phyloP scores from a whole-genome alignment of 2,797 vertebrate species.

The Bradypodion pumilum region DNA sequence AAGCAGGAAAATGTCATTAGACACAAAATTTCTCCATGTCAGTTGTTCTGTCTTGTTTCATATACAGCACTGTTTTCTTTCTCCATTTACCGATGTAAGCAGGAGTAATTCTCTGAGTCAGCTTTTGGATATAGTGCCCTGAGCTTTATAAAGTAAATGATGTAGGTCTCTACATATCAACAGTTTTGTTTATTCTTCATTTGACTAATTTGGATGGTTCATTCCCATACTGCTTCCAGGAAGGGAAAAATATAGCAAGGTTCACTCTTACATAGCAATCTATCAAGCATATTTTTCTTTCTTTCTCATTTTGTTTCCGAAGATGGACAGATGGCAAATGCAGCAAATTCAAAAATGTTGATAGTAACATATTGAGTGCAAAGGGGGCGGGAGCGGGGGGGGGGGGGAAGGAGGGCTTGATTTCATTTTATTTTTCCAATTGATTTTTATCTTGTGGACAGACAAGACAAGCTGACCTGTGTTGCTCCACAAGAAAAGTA shows the following conservation, averaged over 20 bases:
- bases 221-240: neutral
- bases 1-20: conserved; percentile 47
- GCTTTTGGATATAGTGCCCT: neutral
- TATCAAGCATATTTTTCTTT: neutral
- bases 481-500: neutral
- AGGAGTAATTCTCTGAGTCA: conserved; percentile 42
- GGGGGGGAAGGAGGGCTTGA: no score
- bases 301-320: no score
- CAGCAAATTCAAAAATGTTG: conserved; percentile 13
- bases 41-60: conserved; percentile 41
- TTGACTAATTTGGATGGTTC: conserved; percentile 8
- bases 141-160: conserved; percentile 42
- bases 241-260: neutral
- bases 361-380: neutral
- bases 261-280: neutral
- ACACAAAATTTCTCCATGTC: conserved; percentile 56
- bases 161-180: conserved; percentile 48
- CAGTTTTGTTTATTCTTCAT: conserved; percentile 29
- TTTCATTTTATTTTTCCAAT: conserved; percentile 46
- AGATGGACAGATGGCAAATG: neutral
- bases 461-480: neutral
- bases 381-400: conserved; percentile 35
- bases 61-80: conserved; percentile 55
- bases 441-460: conserved; percentile 36
- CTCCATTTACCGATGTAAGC: conserved; percentile 29